Percentiles rank a stretch among this genome's conserved stretches.
phyloP scores from a whole-genome alignment of 2,888 invertebrate genomes.

The Tridacna gigas region DNA sequence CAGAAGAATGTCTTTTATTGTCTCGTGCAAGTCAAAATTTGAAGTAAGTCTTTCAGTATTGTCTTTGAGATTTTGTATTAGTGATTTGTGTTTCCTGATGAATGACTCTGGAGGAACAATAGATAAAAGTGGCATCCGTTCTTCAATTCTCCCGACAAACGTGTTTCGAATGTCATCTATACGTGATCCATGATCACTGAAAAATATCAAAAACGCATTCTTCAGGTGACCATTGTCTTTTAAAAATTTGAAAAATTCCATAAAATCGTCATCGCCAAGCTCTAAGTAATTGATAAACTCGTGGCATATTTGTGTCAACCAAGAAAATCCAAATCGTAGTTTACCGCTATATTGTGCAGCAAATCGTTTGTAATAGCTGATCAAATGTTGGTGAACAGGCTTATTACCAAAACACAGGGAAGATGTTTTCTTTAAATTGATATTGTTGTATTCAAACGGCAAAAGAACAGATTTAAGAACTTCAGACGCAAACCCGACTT shows the following conservation, averaged over 20 bases:
- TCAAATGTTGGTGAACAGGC: constrained; percentile 86
- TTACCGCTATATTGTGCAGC: constrained; percentile 88
- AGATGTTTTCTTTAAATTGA: constrained; percentile 60
- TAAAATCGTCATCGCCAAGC: constrained; percentile 91
- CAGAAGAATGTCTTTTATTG: constrained; percentile 89
- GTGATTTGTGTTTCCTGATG: constrained; percentile 87
- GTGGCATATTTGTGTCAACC: constrained; percentile 95
- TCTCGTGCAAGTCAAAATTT: constrained; percentile 95
- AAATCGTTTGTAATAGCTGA: constrained; percentile 86
- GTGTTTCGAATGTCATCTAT: constrained; percentile 93
- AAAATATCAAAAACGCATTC: constrained; percentile 92
- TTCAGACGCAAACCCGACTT: constrained; percentile 52
- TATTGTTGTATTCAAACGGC: constrained; percentile 64
- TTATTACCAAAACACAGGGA: constrained; percentile 88
- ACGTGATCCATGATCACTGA: constrained; percentile 95
- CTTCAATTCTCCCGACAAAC: constrained; percentile 96
- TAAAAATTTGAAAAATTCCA: constrained; percentile 87
- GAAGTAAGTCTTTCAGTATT: constrained; percentile 91
- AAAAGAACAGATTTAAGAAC: constrained; percentile 58
- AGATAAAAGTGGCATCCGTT: constrained; percentile 94
- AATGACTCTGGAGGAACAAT: constrained; percentile 91
- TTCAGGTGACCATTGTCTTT: constrained; percentile 88
- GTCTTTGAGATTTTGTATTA: constrained; percentile 87
- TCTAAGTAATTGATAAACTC: constrained; percentile 92
- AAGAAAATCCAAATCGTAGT: constrained; percentile 93